phyloP scores from a whole-genome alignment of 1,140 invertebrate genomes.

The Bombus picipes region DNA sequence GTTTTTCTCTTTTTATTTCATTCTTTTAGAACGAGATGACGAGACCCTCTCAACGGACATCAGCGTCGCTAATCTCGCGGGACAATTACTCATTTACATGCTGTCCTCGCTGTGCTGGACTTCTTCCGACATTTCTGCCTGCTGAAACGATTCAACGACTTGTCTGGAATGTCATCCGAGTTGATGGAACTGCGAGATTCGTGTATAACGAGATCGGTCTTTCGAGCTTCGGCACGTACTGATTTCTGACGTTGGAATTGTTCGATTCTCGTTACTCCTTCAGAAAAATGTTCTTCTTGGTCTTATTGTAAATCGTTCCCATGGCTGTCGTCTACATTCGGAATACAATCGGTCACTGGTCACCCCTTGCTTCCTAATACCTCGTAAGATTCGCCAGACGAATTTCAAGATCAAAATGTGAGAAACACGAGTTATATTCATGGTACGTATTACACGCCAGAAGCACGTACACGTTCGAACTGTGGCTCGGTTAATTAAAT shows the following conservation, averaged over 20 bases:
- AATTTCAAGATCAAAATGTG: too few species aligned
- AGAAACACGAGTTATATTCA: too few species aligned
- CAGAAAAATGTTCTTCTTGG: background rate
- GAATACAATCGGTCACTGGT: too few species aligned
- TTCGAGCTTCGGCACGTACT: conserved; percentile 4
- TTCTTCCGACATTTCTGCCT: background rate
- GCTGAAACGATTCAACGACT: background rate
- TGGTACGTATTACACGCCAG: too few species aligned
- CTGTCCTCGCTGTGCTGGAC: background rate
- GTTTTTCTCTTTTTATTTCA: background rate
- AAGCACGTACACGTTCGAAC: too few species aligned
- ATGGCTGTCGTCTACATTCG: background rate
- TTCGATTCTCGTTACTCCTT: background rate
- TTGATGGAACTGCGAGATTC: background rate
- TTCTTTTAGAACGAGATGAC: background rate
- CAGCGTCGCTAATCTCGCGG: conserved; percentile 38
- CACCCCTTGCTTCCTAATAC: too few species aligned
- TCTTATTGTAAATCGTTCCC: background rate
- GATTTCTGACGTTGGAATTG: background rate
- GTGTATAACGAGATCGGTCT: background rate
- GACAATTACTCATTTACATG: conserved; percentile 53
- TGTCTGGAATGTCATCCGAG: background rate
- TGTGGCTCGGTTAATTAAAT: too few species aligned
- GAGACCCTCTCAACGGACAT: conserved; percentile 16
- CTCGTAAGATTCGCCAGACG: too few species aligned